Base-by-base conservation (phyloP, 2,888 invertebrate species). In the Agrotis ipsilon region DNA sequence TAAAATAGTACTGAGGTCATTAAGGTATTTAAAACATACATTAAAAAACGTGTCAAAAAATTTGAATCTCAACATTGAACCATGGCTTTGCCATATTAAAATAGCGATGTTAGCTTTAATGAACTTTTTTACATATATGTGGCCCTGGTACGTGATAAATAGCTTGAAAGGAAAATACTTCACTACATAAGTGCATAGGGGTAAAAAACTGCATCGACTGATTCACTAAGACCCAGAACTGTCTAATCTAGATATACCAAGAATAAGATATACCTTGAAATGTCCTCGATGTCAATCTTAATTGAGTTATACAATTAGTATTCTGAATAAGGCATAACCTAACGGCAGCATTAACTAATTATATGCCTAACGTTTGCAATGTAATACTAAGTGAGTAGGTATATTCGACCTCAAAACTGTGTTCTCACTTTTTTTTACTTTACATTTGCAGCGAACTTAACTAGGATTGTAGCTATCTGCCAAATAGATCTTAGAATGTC, bases 241-340 rank as follows among this genome's bases (percentile, higher is more conserved):
- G 43, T 18, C 45, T 64, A 60, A 14, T 21, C 51, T 7, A 55
- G 11, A 52, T 66, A n/a, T n/a, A n/a, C n/a, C n/a, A n/a, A n/a
- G n/a, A n/a, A n/a, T n/a, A n/a, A 32, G 6, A 9, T 48, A 51
- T 27, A 65, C 64, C 54, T 78, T 55, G 48, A 63, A 79, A 79
- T 75, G 75, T 63, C 78, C 80, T 79, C 70, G 78, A 60, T 63
- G 55, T 66, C 62, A 69, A 70, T 78, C 43, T 59, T 59, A 64
- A 60, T 63, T 63, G 55, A 64, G 62, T 75, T 51, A 62, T 70
- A 63, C 54, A 74, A 78, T 74, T 78, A 78, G 74, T 68, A 39
- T 9, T 27, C 46, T 32, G 48, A 66, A 66, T 79, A 62, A 48
- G 54, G 43, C 48, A 51, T 27, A 55, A 51, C 2, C 19, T 32